These are phyloP conservation scores for Vesta saturnalis DNA, from an alignment of 2,888 invertebrate genomes.

Conservation along the genomic window DNA sequence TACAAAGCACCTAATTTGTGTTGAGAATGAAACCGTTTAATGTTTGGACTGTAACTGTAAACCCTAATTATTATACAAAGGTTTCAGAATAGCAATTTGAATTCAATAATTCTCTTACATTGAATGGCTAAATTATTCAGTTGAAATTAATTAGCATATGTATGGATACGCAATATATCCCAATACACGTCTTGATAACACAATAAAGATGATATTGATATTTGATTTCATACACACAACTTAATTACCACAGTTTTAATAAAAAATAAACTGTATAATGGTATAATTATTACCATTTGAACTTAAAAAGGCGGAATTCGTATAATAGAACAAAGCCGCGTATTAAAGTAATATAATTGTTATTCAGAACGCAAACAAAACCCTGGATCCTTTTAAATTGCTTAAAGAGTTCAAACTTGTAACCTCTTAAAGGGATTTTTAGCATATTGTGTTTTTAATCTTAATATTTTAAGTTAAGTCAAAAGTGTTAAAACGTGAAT, in stretches of 20 bases:
- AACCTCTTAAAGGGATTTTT: not conserved
- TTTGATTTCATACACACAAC: not conserved
- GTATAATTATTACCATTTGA: slow-evolving; percentile 1
- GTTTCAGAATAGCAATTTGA: too few species aligned
- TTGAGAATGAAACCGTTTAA: too few species aligned
- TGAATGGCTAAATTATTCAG: too few species aligned
- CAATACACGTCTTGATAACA: too few species aligned
- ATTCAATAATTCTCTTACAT: too few species aligned
- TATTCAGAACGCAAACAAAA: not conserved
- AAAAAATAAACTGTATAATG: not conserved
- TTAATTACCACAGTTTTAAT: not conserved
- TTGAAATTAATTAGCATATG: too few species aligned
- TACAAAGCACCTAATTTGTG: too few species aligned
- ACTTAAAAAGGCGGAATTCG: not conserved
- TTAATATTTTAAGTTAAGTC: not conserved
- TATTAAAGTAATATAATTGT: slow-evolving; percentile 1
- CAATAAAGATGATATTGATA: not conserved
- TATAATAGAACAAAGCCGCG: not conserved
- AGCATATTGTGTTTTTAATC: not conserved
- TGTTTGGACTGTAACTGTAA: too few species aligned
- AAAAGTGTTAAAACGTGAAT: not conserved
- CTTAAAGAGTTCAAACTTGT: not conserved
- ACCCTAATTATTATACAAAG: too few species aligned
- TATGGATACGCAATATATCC: too few species aligned
- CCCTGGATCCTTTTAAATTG: not conserved